These are phyloP conservation scores for Talpa occidentalis DNA, from an alignment of 2,113 vertebrate species.

Conservation along the genomic window DNA sequence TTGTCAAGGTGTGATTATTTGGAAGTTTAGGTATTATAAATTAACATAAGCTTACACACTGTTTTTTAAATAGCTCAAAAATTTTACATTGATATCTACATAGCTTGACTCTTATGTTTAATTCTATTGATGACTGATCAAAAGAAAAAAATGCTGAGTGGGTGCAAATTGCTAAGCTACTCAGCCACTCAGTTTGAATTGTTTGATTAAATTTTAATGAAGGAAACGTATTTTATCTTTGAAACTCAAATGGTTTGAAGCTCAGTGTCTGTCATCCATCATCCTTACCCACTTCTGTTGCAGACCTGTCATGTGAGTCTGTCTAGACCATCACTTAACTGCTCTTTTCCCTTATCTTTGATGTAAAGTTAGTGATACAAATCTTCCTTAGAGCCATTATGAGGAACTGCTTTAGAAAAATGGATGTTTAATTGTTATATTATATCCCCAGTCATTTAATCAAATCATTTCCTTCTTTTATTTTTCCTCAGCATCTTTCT, in stretches of 20 bases:
- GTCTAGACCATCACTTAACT: not conserved
- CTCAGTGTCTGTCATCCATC: not conserved
- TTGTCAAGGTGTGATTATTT: not conserved
- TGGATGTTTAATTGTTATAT: not conserved
- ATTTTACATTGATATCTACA: not conserved
- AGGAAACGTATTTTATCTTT: conserved; percentile 40
- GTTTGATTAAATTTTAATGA: conserved; percentile 65
- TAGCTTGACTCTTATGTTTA: not conserved
- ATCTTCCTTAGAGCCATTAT: conserved; percentile 13
- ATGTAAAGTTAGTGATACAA: not conserved
- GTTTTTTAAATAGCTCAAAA: conserved; percentile 11
- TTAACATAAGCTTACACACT: not conserved
- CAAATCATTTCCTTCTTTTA: not conserved
- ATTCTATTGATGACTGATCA: not conserved
- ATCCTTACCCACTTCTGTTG: not conserved
- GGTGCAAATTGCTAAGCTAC: not conserved
- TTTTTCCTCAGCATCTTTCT: not conserved
- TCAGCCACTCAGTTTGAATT: not conserved
- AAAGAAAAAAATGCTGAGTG: conserved; percentile 38
- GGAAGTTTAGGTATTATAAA: not conserved
- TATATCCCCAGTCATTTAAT: not conserved
- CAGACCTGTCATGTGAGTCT: not conserved
- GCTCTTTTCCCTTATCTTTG: not conserved
- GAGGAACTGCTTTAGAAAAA: conserved; percentile 29
- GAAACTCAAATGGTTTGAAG: not conserved